Evolutionary conservation across 2,797 vertebrate species (phyloP), one percentile per base, ranked within the genome.

Genomic region (Mormyrus hasselquistii): DNA sequence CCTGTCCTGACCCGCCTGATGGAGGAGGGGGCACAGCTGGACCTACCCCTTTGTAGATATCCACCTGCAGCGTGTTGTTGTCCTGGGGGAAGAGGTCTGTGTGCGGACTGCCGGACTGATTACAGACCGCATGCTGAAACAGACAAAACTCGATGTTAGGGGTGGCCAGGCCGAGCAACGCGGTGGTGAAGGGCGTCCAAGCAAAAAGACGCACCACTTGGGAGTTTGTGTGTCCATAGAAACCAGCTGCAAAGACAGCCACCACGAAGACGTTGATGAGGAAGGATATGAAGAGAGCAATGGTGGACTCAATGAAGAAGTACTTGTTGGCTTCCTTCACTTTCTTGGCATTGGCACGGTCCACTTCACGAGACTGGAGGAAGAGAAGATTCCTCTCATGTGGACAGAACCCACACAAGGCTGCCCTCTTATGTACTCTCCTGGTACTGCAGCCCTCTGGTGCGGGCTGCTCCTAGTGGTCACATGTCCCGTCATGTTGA

Each of bases 211-310:
- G 90, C 65, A 99, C 98, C 97, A 99, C 97, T 8, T 98, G 92
- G 0, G 92, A 89, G 0, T 99, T 98, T 9, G 94, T 98, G 92
- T 96, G 96, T 0, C 91, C 87, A 88, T 94, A 99, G 93, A 99
- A 98, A 0, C 98, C 97, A 93, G 99, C 92, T 0, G 98, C 98
- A 65, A 99, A 99, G 88, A 99, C 97, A 0, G 98, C 96, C 7
- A 99, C 98, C 0, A 99, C 98, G 0, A 99, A 99, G 89, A 99
- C 96, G 12, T 99, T 99, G 93, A 99, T 99, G 95, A 99, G 95
- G 93, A 99, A 99, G 89, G 98, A 99, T 90, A 99, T 0, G 38
- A 99, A 99, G 88, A 99, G 97, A 0, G 98, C 98, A 0, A 99
- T 87, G 57, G 95, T 92, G 2, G 98, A 97, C 94, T 99, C 98